Evolutionary conservation across 2,113 vertebrate species (phyloP).

Genomic region (Pseudorectes ferrugineus): DNA sequence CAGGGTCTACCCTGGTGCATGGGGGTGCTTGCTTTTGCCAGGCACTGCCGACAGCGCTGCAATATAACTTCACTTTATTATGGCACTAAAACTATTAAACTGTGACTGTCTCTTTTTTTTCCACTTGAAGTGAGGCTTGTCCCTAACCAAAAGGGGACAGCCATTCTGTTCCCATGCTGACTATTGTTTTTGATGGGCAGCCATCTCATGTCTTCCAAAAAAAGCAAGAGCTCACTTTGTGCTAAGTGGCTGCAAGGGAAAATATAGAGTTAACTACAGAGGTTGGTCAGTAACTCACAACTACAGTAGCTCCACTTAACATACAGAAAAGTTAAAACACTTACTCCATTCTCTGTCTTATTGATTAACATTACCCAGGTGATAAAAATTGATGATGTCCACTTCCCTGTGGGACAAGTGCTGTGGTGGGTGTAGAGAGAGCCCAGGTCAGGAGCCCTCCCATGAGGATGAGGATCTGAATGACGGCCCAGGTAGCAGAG

Average conservation of each 20-base stretch:
- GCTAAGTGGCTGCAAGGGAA: neutral
- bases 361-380: neutral
- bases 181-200: neutral
- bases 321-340: neutral
- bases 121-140: neutral
- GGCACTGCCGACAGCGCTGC: neutral
- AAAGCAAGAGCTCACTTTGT: neutral
- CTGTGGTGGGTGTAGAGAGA: neutral
- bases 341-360: neutral
- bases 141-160: neutral
- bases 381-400: neutral
- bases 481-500: neutral
- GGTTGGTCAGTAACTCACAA: neutral
- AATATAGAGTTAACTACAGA: neutral
- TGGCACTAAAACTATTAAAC: slow-evolving; percentile 26
- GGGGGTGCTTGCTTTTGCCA: slow-evolving; percentile 14
- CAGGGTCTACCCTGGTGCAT: neutral
- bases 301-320: neutral
- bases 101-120: neutral
- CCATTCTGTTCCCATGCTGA: neutral
- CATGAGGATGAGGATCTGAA: neutral
- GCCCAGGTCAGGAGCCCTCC: neutral
- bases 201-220: neutral
- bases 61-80: slow-evolving; percentile 51
- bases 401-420: neutral